Conservation (phyloP, 2,113 vertebrate species). For the Camelus bactrianus region DNA sequence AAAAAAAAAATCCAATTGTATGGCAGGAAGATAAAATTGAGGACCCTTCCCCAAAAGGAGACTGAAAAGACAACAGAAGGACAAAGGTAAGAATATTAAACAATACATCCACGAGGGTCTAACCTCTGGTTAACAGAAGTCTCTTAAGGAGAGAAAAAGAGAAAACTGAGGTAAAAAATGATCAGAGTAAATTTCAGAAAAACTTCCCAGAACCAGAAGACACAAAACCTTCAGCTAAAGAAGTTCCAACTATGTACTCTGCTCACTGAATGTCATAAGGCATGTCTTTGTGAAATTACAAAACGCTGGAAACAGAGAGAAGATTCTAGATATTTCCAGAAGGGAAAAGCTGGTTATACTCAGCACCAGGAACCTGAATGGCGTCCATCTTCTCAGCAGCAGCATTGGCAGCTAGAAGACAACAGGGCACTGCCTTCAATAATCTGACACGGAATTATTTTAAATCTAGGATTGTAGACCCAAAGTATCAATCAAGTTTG, state of each 20-base stretch:
- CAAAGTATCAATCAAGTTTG: background rate
- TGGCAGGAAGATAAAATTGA: background rate
- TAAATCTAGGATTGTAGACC: background rate
- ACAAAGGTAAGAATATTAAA: background rate
- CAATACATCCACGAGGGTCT: background rate
- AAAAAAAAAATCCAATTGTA: background rate
- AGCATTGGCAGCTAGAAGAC: background rate
- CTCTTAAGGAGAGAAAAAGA: background rate
- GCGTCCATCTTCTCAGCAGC: background rate
- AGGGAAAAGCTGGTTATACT: background rate
- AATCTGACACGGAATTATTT: background rate
- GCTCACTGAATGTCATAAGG: background rate
- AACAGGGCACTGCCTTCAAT: background rate
- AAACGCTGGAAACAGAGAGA: background rate
- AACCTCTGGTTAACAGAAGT: background rate
- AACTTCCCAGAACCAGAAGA: slow-evolving; percentile 8
- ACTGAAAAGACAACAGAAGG: background rate
- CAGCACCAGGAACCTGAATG: background rate
- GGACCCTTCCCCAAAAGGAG: slow-evolving; percentile 30
- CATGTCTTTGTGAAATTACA: background rate
- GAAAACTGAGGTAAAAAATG: background rate
- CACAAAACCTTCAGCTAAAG: background rate
- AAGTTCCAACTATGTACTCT: background rate
- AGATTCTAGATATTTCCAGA: slow-evolving; percentile 33
- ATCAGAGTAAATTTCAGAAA: slow-evolving; percentile 31